Base-by-base conservation (phyloP, 2,113 vertebrate genomes). In the Percina caprodes region DNA sequence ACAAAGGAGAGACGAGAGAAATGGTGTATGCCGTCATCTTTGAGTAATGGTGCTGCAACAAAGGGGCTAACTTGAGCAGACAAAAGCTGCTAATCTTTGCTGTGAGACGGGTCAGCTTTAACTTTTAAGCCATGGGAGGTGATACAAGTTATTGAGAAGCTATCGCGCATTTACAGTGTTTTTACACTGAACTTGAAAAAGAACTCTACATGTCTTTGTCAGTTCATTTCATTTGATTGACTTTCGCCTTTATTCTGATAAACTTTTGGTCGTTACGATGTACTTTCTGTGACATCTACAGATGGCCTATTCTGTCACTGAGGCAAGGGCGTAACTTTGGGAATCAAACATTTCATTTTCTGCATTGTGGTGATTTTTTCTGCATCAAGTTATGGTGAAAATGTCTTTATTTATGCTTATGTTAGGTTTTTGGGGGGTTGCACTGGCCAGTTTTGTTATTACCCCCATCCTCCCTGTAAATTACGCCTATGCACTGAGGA, bases 71-170 rank as follows among this genome's bases (percentile, higher is more conserved):
- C 86, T 89, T 90, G 66, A 80, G 66, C 75, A 3, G 67, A 91
- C 91, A 89, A 91, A 91, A 84, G 79, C 77, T 60, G 77, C 10
- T 92, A 89, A 93, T 93, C 92, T 91, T 84, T 90, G 84, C 73
- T 87, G 76, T 69, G 80, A 88, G 69, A 75, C 24, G 61, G 42
- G 67, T 70, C 67, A 39, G 88, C 70, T 80, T 89, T 52, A 72
- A 66, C 77, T 58, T 39, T 77, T 59, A 23, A 74, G 67, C 83
- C 76, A 56, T 30, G 35, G 51, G 60, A 65, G 71, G 21, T 7
- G 24, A 82, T 79, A 48, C 6, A 3, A 51, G 62, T 63, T 18
- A 60, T 16, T 51, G 56, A 63, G 67, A 51, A 52, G 30, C 58
- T 30, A 21, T 5, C 16, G 55, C 19, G 56, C 24, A 19, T 52